Percentiles rank a stretch among this genome's conserved stretches.
Conservation (phyloP, 2,113 vertebrate species). For the Ciconia maguari region DNA sequence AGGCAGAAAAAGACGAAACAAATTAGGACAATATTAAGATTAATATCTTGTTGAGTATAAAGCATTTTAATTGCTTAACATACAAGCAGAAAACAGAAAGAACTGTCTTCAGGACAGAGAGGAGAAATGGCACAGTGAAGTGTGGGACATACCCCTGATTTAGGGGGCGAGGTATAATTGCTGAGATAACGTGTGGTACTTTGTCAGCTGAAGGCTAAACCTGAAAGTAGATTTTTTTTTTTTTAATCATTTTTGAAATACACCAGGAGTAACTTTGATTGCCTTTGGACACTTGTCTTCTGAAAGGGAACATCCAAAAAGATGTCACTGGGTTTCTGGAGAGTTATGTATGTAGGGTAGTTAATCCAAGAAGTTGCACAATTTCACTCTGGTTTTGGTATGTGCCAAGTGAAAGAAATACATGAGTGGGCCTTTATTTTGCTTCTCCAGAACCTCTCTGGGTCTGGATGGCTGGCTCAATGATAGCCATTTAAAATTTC, state of each 20-base stretch:
- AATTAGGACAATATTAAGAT: conserved; percentile 51
- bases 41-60: conserved; percentile 1
- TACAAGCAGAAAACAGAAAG: conserved; percentile 5
- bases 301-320: not conserved
- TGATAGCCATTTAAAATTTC: not conserved
- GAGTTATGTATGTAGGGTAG: not conserved
- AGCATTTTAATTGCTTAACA: conserved; percentile 12
- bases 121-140: not conserved
- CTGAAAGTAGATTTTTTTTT: not conserved
- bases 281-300: not conserved
- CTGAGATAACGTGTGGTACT: not conserved
- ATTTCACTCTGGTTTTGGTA: not conserved
- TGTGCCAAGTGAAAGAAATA: not conserved
- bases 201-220: not conserved
- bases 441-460: not conserved
- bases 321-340: not conserved
- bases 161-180: not conserved
- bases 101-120: not conserved
- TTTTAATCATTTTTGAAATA: not conserved
- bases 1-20: conserved; percentile 4
- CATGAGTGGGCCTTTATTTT: not conserved
- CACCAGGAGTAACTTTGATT: not conserved
- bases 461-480: not conserved
- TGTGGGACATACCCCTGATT: not conserved
- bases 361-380: not conserved